Evolutionary conservation across 37 sponge, comb jelly and placozoan species (phyloP).

Genomic region (Chondrilla cf. caribensis): DNA sequence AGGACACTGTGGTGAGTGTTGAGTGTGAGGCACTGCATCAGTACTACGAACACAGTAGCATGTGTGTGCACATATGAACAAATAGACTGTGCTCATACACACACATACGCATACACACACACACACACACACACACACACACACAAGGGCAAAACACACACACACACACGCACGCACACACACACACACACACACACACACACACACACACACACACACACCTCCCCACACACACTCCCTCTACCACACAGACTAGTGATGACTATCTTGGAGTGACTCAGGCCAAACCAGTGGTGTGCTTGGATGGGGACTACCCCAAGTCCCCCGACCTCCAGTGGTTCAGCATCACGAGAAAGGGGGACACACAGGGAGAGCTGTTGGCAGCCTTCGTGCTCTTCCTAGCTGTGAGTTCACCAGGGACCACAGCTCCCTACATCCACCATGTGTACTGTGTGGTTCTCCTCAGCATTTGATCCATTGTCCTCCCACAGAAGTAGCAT

Average conservation of each 20-base stretch:
- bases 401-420: conserved; percentile 7
- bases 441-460: not conserved
- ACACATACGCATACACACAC: not conserved
- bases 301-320: conserved; percentile 42
- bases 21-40: not conserved
- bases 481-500: not conserved
- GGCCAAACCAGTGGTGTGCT: conserved; percentile 57
- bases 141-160: too few relatives aligned
- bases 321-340: conserved; percentile 74
- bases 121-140: not conserved
- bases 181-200: too few relatives aligned
- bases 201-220: too few relatives aligned
- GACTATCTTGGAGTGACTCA: conserved; percentile 79
- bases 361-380: conserved; percentile 78
- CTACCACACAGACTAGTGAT: conserved; percentile 61
- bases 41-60: too few relatives aligned
- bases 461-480: not conserved
- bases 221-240: not conserved
- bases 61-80: too few relatives aligned
- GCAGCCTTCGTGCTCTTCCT: conserved; percentile 92
- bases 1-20: conserved; percentile 87
- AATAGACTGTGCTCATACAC: not conserved
- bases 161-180: too few relatives aligned
- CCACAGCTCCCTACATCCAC: too few relatives aligned
- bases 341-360: conserved; percentile 48